Conservation (phyloP, 1,140 invertebrate species). For the Trissolcus basalis region DNA sequence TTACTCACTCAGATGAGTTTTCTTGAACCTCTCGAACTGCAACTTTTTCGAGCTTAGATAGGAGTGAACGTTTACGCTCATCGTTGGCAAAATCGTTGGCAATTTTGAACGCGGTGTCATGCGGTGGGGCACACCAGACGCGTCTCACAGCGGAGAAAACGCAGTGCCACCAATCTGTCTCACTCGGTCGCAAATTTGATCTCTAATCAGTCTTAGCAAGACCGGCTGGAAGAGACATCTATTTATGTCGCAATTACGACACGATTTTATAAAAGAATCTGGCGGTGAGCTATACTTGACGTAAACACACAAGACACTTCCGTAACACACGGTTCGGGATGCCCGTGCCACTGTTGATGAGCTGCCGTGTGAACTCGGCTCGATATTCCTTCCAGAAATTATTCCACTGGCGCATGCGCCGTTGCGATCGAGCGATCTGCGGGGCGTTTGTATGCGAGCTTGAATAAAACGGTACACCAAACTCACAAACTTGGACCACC, state of each 20-base stretch:
- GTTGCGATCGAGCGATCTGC: not conserved
- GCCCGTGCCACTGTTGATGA: constrained; percentile 23
- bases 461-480: too few relatives aligned
- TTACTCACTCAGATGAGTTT: constrained; percentile 64
- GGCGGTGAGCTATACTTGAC: not conserved
- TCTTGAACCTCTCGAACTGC: constrained; percentile 59
- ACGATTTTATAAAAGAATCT: not conserved
- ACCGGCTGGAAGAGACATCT: not conserved
- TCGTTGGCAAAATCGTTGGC: constrained; percentile 43
- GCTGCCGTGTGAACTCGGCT: constrained; percentile 26
- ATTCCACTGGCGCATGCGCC: constrained; percentile 37
- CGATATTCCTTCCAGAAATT: constrained; percentile 42
- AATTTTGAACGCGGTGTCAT: constrained; percentile 2
- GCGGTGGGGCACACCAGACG: constrained; percentile 2
- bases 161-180: constrained; percentile 17
- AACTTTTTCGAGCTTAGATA: constrained; percentile 50
- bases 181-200: not conserved
- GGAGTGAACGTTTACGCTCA: constrained; percentile 53
- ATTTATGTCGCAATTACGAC: not conserved
- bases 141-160: constrained; percentile 6
- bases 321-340: constrained; percentile 20
- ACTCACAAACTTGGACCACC: too few relatives aligned
- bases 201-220: not conserved
- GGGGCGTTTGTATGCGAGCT: not conserved
- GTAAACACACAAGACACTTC: constrained; percentile 6